phyloP scores from a whole-genome alignment of 2,888 invertebrate species.

The Caenorhabditis sinica region DNA sequence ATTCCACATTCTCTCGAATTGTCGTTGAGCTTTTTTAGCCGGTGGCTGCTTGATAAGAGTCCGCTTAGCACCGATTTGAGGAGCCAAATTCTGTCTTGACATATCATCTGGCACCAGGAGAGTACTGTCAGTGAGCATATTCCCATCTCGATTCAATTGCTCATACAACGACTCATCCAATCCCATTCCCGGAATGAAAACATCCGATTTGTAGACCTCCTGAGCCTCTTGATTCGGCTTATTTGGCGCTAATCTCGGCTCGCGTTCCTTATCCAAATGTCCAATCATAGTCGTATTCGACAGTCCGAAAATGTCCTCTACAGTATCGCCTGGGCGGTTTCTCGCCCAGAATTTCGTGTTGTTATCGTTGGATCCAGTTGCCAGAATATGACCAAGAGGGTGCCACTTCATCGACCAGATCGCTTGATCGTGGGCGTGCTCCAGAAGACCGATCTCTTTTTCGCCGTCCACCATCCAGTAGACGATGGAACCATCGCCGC shows the following conservation, averaged over 20 bases:
- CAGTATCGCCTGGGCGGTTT: constrained; percentile 97
- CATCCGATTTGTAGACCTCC: constrained; percentile 19
- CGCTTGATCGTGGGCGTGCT: constrained; percentile 94
- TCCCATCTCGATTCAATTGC: constrained; percentile 49
- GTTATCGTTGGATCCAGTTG: constrained; percentile 98
- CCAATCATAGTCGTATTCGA: constrained; percentile 73
- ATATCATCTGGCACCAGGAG: constrained; percentile 74
- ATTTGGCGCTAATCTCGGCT: constrained; percentile 59
- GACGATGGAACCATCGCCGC: constrained; percentile 97
- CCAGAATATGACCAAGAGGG: constrained; percentile 97
- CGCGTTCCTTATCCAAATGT: constrained; percentile 75
- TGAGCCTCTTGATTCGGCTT: constrained; percentile 58
- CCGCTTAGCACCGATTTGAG: constrained; percentile 73
- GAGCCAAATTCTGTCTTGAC: constrained; percentile 61
- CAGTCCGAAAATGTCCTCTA: constrained; percentile 94
- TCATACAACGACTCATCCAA: constrained; percentile 93
- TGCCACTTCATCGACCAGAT: constrained; percentile 99
- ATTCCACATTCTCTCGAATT: constrained; percentile 83
- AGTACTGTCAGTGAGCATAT: constrained; percentile 28
- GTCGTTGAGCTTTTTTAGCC: constrained; percentile 82
- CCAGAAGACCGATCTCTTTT: constrained; percentile 94
- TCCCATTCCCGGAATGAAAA: constrained; percentile 92
- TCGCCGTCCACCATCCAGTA: constrained; percentile 96
- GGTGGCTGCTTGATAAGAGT: constrained; percentile 83
- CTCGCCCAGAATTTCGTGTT: constrained; percentile 98